Conservation (phyloP, 2,888 invertebrate species). For the Isotomurus palustris region DNA sequence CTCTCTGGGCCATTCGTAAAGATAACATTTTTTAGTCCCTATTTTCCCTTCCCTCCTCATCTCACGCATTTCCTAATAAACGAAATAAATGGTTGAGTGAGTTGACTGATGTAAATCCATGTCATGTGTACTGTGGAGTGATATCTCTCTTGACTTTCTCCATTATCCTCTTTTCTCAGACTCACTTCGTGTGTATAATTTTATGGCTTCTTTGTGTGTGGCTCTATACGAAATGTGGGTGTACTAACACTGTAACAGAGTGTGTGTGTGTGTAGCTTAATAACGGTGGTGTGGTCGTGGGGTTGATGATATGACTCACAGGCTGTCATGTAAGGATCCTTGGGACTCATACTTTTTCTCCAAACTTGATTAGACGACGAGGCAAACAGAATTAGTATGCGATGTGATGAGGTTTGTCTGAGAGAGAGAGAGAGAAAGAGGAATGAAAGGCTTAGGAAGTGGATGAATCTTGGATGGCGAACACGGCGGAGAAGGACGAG, state of each 20-base stretch:
- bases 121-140: no score
- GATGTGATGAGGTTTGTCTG: constrained; percentile 43
- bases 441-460: constrained; percentile 6
- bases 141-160: no score
- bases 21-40: background rate
- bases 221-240: no score
- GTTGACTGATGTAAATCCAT: constrained; percentile 29
- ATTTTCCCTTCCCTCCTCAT: background rate
- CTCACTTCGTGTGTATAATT: no score
- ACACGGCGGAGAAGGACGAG: background rate
- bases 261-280: no score
- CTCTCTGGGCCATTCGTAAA: background rate
- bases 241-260: no score
- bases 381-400: constrained; percentile 45
- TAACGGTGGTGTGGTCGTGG: no score
- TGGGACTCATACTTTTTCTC: constrained; percentile 8
- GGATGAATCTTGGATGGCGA: constrained; percentile 6
- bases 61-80: constrained; percentile 14
- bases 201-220: no score
- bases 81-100: constrained; percentile 13
- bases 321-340: no score
- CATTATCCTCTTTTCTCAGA: no score
- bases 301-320: no score
- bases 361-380: constrained; percentile 46
- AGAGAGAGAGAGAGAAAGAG: no score